These are phyloP conservation scores for Limulus polyphemus DNA, from an alignment of 2,888 invertebrate species.

Conservation along the genomic window DNA sequence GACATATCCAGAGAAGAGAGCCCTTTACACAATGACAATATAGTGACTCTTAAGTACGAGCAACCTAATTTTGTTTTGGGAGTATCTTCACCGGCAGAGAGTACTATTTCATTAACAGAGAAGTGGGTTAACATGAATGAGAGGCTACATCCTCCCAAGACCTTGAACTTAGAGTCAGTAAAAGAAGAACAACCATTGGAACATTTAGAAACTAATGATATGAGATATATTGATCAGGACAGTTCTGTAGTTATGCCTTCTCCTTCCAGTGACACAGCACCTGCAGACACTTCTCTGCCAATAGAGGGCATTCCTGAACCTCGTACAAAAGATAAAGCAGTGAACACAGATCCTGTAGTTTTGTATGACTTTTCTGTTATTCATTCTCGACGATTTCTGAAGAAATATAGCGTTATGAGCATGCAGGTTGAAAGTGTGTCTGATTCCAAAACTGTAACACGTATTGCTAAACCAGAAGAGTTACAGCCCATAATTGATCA, in stretches of 20 bases:
- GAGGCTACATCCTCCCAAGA: constrained; percentile 9
- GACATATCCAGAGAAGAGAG: constrained; percentile 33
- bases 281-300: not conserved
- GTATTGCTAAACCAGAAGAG: constrained; percentile 25
- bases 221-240: constrained; percentile 11
- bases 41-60: not conserved
- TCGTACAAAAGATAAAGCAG: too few species aligned
- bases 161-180: constrained; percentile 9
- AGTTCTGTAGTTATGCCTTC: constrained; percentile 1
- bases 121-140: not conserved
- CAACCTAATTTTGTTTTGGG: not conserved
- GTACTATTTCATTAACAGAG: not conserved
- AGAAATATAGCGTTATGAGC: constrained; percentile 13
- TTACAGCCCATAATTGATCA: constrained; percentile 17
- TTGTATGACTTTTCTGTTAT: not conserved
- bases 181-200: constrained; percentile 6
- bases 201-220: constrained; percentile 7
- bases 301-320: too few species aligned
- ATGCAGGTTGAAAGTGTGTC: constrained; percentile 34
- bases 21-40: constrained; percentile 48
- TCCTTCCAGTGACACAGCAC: not conserved
- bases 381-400: constrained; percentile 1
- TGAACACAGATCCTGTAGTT: not conserved
- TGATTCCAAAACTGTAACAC: constrained; percentile 40
- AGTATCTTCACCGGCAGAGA: not conserved